Evolutionary conservation across 2,113 vertebrate species (phyloP).

Genomic region (Cariama cristata): DNA sequence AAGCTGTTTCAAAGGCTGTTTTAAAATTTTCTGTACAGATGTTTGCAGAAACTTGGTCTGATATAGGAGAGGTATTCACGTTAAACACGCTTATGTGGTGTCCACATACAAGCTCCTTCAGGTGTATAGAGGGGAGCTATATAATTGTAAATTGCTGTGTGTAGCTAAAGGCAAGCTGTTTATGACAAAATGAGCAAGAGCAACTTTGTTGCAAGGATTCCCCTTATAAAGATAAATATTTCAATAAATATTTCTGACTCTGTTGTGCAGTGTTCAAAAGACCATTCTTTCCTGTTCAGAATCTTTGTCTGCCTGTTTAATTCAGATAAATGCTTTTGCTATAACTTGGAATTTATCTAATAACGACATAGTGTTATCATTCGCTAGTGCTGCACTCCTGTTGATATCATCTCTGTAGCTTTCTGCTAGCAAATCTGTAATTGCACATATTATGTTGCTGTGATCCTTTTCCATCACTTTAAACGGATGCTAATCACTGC

Average conservation of each 20-base stretch:
- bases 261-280: background rate
- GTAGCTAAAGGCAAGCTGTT: background rate
- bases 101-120: background rate
- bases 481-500: background rate
- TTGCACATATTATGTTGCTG: background rate
- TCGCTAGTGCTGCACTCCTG: background rate
- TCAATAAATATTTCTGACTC: background rate
- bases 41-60: background rate
- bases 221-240: background rate
- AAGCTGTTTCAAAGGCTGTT: background rate
- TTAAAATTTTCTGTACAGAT: background rate
- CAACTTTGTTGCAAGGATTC: background rate
- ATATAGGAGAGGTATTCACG: background rate
- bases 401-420: background rate
- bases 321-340: constrained; percentile 68
- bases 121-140: background rate
- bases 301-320: constrained; percentile 37
- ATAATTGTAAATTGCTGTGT: background rate
- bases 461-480: background rate
- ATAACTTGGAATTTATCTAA: constrained; percentile 56
- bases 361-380: constrained; percentile 4
- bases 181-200: background rate
- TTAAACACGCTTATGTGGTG: background rate
- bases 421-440: constrained; percentile 2
- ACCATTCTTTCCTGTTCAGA: constrained; percentile 53